These are phyloP conservation scores for Oncorhynchus mykiss DNA, from an alignment of 2,113 vertebrate species.

Conservation along the genomic window DNA sequence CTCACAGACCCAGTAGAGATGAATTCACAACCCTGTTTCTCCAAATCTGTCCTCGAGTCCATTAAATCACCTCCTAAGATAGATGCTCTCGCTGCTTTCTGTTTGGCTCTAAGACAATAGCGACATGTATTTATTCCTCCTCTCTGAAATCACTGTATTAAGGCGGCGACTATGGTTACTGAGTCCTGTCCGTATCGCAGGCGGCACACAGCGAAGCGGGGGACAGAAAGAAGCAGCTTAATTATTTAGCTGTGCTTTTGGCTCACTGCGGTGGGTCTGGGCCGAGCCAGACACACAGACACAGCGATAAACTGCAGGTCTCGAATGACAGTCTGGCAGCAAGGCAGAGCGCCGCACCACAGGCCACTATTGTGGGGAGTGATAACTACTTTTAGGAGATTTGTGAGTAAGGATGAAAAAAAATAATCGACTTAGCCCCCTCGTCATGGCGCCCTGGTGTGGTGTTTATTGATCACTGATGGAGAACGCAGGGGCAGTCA, in stretches of 20 bases:
- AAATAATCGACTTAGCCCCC: too few relatives aligned
- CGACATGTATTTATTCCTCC: background rate
- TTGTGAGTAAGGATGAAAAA: background rate
- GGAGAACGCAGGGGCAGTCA: too few relatives aligned
- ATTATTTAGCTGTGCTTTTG: conserved; percentile 5
- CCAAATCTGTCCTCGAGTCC: too few relatives aligned
- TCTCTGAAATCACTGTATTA: background rate
- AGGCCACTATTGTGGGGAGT: background rate
- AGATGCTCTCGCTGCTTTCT: background rate
- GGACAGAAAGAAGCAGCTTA: background rate
- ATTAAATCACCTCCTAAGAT: too few relatives aligned
- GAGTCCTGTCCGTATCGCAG: background rate
- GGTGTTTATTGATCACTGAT: too few relatives aligned
- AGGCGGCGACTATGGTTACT: background rate
- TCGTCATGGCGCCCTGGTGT: too few relatives aligned
- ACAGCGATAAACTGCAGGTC: conserved; percentile 25
- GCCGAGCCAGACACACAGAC: conserved; percentile 2
- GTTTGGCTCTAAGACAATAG: background rate
- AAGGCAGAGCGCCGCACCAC: conserved; percentile 1
- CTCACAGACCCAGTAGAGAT: too few relatives aligned
- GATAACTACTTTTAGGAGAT: background rate
- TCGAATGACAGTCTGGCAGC: conserved; percentile 9
- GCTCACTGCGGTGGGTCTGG: background rate
- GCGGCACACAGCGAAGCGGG: conserved; percentile 15
- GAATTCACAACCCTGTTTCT: too few relatives aligned